phyloP scores from a whole-genome alignment of 2,797 vertebrate species.

The Tamandua tetradactyla region DNA sequence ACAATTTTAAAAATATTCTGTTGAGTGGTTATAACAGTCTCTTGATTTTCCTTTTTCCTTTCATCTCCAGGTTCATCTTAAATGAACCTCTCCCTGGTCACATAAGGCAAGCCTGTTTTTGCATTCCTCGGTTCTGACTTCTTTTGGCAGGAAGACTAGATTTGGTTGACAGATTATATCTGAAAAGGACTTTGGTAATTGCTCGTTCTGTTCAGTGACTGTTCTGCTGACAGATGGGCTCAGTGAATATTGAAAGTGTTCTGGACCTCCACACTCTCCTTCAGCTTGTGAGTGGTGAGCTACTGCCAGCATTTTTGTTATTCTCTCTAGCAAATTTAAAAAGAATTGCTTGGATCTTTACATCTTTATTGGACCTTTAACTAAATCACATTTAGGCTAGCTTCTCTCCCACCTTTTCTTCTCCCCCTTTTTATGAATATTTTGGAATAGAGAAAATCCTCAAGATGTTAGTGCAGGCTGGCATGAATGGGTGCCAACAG shows the following conservation, averaged over 20 bases:
- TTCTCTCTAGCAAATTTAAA: slow-evolving; percentile 77
- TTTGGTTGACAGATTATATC: slow-evolving; percentile 83
- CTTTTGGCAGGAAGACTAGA: slow-evolving; percentile 80
- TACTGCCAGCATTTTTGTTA: slow-evolving; percentile 80
- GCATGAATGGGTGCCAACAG: slow-evolving; percentile 83
- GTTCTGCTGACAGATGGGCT: slow-evolving; percentile 85
- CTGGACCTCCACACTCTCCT: slow-evolving; percentile 79
- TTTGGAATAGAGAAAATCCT: slow-evolving; percentile 79
- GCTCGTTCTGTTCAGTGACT: slow-evolving; percentile 81
- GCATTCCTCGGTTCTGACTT: slow-evolving; percentile 72
- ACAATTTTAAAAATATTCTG: background rate
- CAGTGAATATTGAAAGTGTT: slow-evolving; percentile 81
- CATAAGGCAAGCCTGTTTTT: slow-evolving; percentile 74
- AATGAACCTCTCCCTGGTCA: slow-evolving; percentile 61
- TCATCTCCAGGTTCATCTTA: slow-evolving; percentile 46
- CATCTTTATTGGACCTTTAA: slow-evolving; percentile 43
- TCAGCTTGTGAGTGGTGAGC: slow-evolving; percentile 61
- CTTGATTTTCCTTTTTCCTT: background rate
- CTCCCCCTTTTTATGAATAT: slow-evolving; percentile 17
- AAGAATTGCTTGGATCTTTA: slow-evolving; percentile 59
- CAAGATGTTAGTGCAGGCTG: slow-evolving; percentile 87
- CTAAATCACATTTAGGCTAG: slow-evolving; percentile 28
- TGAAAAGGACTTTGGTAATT: slow-evolving; percentile 85
- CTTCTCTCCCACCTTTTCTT: slow-evolving; percentile 43
- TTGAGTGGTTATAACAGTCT: background rate